A percentile compares a stretch with the other conserved stretches of the same genome.
Conservation (phyloP, 2,113 vertebrate genomes). For the Apodemus speciosus region DNA sequence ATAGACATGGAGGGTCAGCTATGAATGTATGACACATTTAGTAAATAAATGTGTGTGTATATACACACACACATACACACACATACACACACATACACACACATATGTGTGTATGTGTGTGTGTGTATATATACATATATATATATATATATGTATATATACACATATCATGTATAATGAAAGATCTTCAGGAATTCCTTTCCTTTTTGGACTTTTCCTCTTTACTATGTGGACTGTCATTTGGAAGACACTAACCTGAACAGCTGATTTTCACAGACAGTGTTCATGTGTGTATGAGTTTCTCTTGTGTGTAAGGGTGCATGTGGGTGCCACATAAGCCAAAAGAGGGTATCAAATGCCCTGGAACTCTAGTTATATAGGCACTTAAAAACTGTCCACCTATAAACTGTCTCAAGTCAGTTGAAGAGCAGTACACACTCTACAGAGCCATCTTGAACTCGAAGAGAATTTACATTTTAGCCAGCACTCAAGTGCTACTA, state of each 20-base stretch:
- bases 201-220: not conserved
- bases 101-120: no score
- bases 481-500: not conserved
- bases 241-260: conserved; percentile 27
- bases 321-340: not conserved
- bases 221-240: not conserved
- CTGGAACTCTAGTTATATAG: not conserved
- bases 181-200: not conserved
- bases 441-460: not conserved
- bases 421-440: not conserved
- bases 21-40: not conserved
- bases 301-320: not conserved
- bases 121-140: no score
- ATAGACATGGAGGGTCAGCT: not conserved
- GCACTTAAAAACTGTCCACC: not conserved
- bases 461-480: not conserved
- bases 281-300: not conserved
- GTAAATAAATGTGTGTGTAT: conserved; percentile 1
- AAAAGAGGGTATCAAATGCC: not conserved
- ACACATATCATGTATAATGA: not conserved
- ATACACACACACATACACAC: no score
- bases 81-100: no score
- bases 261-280: not conserved
- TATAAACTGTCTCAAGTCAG: not conserved
- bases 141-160: no score